Percentiles rank a stretch among this genome's conserved stretches.
Evolutionary conservation across 2,113 vertebrate species (phyloP).

Genomic region (Rhipidura dahli): DNA sequence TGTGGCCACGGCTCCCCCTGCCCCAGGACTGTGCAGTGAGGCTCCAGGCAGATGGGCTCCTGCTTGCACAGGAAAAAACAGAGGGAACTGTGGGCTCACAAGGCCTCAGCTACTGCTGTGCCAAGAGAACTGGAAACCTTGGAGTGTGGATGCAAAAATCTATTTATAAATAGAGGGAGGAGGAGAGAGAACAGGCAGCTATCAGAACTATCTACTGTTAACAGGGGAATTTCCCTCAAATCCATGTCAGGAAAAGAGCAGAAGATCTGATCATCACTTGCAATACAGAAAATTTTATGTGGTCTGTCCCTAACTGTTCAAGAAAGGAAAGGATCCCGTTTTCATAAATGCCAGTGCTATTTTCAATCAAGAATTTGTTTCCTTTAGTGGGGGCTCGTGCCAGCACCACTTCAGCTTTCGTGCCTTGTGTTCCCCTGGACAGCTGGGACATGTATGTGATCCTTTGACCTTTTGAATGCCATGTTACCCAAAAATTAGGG

Average conservation of each 20-base stretch:
- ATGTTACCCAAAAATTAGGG: neutral
- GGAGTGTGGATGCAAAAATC: neutral
- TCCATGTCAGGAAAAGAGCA: neutral
- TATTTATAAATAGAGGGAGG: neutral
- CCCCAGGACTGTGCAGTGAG: neutral
- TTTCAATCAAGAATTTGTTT: neutral
- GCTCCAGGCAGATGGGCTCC: neutral
- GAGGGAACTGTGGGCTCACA: neutral
- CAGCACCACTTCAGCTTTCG: neutral
- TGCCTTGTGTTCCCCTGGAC: neutral
- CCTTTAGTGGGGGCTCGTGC: neutral
- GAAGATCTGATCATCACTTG: neutral
- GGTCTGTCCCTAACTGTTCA: neutral
- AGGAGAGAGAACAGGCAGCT: neutral
- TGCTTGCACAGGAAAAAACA: neutral
- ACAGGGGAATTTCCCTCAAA: neutral
- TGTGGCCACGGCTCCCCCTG: neutral
- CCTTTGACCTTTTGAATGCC: neutral
- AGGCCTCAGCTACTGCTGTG: neutral
- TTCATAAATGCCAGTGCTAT: neutral
- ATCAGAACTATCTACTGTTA: neutral
- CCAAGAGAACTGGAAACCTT: neutral
- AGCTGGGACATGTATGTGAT: neutral
- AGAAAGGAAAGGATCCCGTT: neutral
- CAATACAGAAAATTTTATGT: neutral